Base-by-base conservation (phyloP, 2,888 invertebrate species). In the Neoscelio sp. region DNA sequence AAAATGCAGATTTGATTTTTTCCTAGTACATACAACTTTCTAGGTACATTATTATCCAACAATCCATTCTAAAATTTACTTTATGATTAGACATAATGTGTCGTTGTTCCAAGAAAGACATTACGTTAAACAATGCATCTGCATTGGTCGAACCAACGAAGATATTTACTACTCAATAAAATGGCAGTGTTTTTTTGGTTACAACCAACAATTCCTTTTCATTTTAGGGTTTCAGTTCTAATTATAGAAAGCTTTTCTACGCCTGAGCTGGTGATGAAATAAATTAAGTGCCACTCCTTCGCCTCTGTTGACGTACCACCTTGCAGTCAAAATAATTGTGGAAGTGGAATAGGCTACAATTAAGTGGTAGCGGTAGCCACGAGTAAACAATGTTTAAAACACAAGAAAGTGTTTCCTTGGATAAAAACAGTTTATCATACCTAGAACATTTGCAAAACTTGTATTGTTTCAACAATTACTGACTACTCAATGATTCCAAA, bases 1-100 rank as follows among this genome's bases (percentile, higher is more conserved):
- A n/a, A n/a, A n/a, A n/a, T n/a, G n/a, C n/a, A n/a, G n/a, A n/a
- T n/a, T n/a, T n/a, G n/a, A n/a, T n/a, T n/a, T n/a, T n/a, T n/a
- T n/a, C n/a, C n/a, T n/a, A n/a, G 12, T 13, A 48, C 17, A 67
- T 35, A 35, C 42, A 68, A 68, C 68, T 58, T 68, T 68, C 58
- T 71, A 52, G n/a, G 23, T 13, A 30, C 50, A 33, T 38, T 12
- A 18, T 56, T 44, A 35, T 56, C 56, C 52, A 28, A 28, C 42
- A 23, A 48, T 68, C 48, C 48, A 40, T 58, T 17, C 42, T 50
- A 50, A 52, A 54, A 46, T 73, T 64, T 46, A 64, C 64, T 73
- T 73, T 62, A 73, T 42, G 73, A 64, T 46, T 44, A 52, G 54
- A 50, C 44, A 54, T 71, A 60, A 60, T 60, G 33, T 20, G 20